These are phyloP conservation scores for Synergus itoensis DNA, from an alignment of 2,888 invertebrate species.

Conservation along the genomic window DNA sequence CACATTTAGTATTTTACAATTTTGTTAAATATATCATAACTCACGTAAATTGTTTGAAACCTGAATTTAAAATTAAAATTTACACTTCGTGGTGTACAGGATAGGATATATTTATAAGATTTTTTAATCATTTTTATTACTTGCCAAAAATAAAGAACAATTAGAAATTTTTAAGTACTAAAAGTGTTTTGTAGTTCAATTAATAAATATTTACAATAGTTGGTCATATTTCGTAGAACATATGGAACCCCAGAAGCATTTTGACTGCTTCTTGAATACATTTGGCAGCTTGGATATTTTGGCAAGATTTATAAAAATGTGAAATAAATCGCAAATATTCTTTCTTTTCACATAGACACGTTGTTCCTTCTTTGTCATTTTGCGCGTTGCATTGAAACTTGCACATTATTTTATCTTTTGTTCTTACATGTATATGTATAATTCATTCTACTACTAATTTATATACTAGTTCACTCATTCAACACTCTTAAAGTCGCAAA, in stretches of 20 bases:
- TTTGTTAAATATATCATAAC: neutral
- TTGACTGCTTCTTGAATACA: neutral
- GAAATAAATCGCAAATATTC: constrained; percentile 13
- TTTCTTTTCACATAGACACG: constrained; percentile 4
- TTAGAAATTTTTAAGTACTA: neutral
- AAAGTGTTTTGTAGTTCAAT: constrained; percentile 6
- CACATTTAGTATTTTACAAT: neutral
- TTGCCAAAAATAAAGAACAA: neutral
- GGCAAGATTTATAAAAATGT: neutral
- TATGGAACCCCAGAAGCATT: neutral
- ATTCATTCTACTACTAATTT: constrained; percentile 16
- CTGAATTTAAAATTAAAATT: too few relatives aligned
- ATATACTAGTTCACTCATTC: constrained; percentile 6
- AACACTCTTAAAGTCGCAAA: neutral
- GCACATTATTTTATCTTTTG: neutral
- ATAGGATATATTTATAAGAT: neutral
- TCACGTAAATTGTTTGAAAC: too few relatives aligned
- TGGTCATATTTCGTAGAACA: constrained; percentile 1
- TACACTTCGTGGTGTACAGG: too few relatives aligned
- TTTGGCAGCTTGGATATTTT: constrained; percentile 24
- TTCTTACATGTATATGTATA: constrained; percentile 18
- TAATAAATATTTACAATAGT: neutral
- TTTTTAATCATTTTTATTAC: neutral
- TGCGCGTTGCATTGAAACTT: constrained; percentile 20
- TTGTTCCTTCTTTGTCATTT: constrained; percentile 22